Evolutionary conservation across 2,888 invertebrate species (phyloP), one percentile per base, ranked within the genome.

Genomic region (Tiliacea aurago): DNA sequence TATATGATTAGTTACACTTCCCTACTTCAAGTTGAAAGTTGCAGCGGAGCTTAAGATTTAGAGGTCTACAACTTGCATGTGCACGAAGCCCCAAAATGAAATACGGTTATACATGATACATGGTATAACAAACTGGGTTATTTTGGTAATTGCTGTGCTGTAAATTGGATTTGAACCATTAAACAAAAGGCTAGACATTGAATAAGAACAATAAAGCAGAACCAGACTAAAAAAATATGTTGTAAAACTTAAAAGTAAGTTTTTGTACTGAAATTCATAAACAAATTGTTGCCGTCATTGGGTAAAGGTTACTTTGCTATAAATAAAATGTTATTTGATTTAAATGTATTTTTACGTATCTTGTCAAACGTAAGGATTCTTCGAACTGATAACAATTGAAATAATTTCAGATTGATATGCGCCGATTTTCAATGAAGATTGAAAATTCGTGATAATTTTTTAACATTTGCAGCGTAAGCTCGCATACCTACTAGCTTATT

Each of bases 1-100:
- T 70, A 81, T 79, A 79, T 83, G 79, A 81, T 79, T 79, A 83
- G 83, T 81, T 82, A 78, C 80, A 66, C 83, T 78, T 78, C 43
- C 49, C 20, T 69, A 69, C 69, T 72, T 49, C 61, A 65, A 69
- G 53, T 67, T 67, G 71, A 65, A 78, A 82, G 62, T 80, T 81
- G 83, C 73, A 83, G 61, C 37, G 33, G 18, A 51, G 83, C 70
- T 78, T 78, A 79, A 81, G 83, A 79, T 83, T 81, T 81, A 81
- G 56, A 37, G 68, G 71, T 81, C 55, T 70, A 70, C 59, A 78
- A 66, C 49, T 72, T 72, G 66, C 77, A 78, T 82, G 80, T 78
- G 71, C 82, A 67, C 51, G 65, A 62, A 77, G 56, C 47, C 59
- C 64, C 76, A 61, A 64, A 61, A 65, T 81, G 68, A 81, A 80